phyloP scores from a whole-genome alignment of 2,113 vertebrate genomes.

The Myotis brandtii region DNA sequence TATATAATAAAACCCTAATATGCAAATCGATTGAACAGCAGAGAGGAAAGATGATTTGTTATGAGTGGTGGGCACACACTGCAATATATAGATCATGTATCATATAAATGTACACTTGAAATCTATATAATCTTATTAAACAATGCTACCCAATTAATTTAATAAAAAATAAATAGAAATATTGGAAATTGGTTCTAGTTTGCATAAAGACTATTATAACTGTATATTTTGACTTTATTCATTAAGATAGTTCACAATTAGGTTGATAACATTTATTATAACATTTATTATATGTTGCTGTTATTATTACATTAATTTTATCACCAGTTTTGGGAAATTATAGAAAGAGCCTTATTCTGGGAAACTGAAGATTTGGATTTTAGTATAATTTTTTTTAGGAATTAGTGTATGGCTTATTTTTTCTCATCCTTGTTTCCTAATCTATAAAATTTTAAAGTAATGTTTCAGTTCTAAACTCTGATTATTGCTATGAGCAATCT shows the following conservation, averaged over 20 bases:
- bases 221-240: neutral
- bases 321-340: neutral
- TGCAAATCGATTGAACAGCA: no score
- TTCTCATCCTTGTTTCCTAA: neutral
- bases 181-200: neutral
- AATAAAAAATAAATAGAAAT: neutral
- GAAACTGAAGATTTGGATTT: neutral
- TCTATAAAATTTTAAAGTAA: neutral
- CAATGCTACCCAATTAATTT: neutral
- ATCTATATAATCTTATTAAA: neutral
- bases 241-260: neutral
- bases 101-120: neutral
- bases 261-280: neutral
- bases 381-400: neutral
- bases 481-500: neutral
- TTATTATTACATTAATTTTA: neutral
- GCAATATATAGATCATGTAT: neutral
- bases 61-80: neutral
- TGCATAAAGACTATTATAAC: neutral
- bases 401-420: neutral
- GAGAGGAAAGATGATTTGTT: neutral
- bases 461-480: neutral
- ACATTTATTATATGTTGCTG: neutral
- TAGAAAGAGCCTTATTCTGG: neutral
- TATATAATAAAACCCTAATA: no score